phyloP scores from a whole-genome alignment of 2,888 invertebrate species.

The Drosophila nr. fundita region DNA sequence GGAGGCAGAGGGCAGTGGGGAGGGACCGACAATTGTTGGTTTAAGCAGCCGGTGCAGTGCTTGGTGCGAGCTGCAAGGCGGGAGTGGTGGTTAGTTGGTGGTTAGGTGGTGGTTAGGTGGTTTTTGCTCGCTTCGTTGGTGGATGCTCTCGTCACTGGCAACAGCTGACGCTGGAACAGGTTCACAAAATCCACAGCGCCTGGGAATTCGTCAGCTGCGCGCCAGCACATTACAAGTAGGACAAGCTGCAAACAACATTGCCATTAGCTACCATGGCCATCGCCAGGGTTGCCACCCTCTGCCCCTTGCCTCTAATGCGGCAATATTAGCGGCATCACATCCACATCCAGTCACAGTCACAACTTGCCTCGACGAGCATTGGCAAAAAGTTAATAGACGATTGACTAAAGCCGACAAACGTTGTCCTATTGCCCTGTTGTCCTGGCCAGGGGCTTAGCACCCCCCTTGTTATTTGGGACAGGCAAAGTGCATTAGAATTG shows the following conservation, averaged over 20 bases:
- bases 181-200: slow-evolving; percentile 70
- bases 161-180: slow-evolving; percentile 74
- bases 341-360: slow-evolving; percentile 22
- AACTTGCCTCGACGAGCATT: slow-evolving; percentile 34
- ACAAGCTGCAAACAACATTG: slow-evolving; percentile 79
- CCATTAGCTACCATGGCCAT: slow-evolving; percentile 60
- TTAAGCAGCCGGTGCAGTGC: slow-evolving; percentile 74
- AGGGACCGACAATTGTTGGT: slow-evolving; percentile 83
- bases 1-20: slow-evolving; percentile 15
- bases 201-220: slow-evolving; percentile 76
- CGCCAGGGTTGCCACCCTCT: slow-evolving; percentile 17
- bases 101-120: slow-evolving; percentile 67
- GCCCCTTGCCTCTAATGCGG: slow-evolving; percentile 9
- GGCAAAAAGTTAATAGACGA: slow-evolving; percentile 83
- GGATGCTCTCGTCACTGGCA: slow-evolving; percentile 52
- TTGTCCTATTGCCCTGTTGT: slow-evolving; percentile 36
- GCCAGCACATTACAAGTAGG: slow-evolving; percentile 81
- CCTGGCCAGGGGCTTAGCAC: slow-evolving; percentile 67
- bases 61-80: slow-evolving; percentile 40
- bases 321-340: slow-evolving; percentile 74
- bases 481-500: slow-evolving; percentile 73
- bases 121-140: slow-evolving; percentile 54
- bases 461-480: slow-evolving; percentile 61
- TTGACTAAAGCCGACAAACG: slow-evolving; percentile 77
- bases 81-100: slow-evolving; percentile 45